Evolutionary conservation across 2,113 vertebrate species (phyloP), one percentile per base, ranked within the genome.

Genomic region (Bambusicola thoracicus): DNA sequence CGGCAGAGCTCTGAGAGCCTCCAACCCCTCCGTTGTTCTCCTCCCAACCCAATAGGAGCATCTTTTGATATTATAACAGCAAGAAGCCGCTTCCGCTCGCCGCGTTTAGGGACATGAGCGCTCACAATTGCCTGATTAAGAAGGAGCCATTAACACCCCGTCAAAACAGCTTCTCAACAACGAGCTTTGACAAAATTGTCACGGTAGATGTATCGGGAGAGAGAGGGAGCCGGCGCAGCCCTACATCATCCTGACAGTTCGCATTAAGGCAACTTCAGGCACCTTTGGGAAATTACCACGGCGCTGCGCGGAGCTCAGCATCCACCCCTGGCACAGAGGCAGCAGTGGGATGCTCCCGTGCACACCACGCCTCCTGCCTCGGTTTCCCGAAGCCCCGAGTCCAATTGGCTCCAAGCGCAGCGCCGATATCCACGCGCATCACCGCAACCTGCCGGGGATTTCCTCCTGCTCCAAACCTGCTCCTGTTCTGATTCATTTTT

Each of bases 181-280:
- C 74, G 24, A 91, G 97, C 96, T 97, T 81, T 96, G 97, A 97
- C 97, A 97, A 97, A 98, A 97, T 81, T 91, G 93, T 97, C 97
- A 96, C 95, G 43, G 36, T 96, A 94, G 95, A 96, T 93, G 97
- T 90, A 90, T 95, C 91, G 92, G 96, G 94, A 96, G 83, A 96
- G 83, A 78, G 94, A 95, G 94, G 96, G 96, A 96, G 87, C 97
- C 75, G 2, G 3, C 89, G 79, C 73, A 49, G 86, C 88, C 96
- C 85, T 96, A 92, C 94, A 97, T 97, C 97, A 97, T 96, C 94
- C 90, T 97, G 97, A 98, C 97, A 98, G 97, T 95, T 94, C 21
- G 8, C 82, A 92, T 97, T 96, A 96, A 81, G 69, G 90, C 93
- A 94, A 95, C 94, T 93, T 70, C 90, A 91, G 92, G 93, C 94